phyloP scores from a whole-genome alignment of 2,113 vertebrate genomes.

The Pseudopodoces humilis region DNA sequence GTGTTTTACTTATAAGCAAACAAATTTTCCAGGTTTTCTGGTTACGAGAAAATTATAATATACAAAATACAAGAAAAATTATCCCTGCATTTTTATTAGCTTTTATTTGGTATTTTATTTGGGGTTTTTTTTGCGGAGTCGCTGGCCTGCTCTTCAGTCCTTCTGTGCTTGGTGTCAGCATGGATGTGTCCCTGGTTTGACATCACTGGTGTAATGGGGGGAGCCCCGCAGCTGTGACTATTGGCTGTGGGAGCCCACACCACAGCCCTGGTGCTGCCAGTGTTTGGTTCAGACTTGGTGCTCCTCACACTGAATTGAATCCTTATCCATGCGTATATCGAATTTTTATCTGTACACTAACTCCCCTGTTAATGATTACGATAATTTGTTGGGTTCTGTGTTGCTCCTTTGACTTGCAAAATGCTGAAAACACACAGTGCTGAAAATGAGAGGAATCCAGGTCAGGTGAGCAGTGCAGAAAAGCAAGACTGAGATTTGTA shows the following conservation, averaged over 20 bases:
- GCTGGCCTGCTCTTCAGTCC: neutral
- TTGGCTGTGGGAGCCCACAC: neutral
- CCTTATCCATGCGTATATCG: neutral
- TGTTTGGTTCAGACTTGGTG: neutral
- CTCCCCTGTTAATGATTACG: accelerated
- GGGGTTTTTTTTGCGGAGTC: neutral
- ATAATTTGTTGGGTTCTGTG: neutral
- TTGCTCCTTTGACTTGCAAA: neutral
- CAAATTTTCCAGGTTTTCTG: neutral
- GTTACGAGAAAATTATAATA: neutral
- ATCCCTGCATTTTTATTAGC: neutral
- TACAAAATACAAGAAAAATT: neutral
- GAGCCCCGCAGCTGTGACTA: neutral
- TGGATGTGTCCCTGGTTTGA: neutral
- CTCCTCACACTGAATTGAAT: neutral
- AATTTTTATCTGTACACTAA: neutral
- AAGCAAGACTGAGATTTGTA: neutral
- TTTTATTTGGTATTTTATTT: neutral
- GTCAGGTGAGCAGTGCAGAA: neutral
- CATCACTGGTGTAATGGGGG: neutral
- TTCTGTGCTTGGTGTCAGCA: neutral
- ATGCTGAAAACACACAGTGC: neutral
- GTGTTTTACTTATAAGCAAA: neutral
- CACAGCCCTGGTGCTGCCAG: neutral
- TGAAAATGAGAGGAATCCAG: neutral